phyloP scores from a whole-genome alignment of 2,113 vertebrate species.

The Cyanoderma ruficeps region DNA sequence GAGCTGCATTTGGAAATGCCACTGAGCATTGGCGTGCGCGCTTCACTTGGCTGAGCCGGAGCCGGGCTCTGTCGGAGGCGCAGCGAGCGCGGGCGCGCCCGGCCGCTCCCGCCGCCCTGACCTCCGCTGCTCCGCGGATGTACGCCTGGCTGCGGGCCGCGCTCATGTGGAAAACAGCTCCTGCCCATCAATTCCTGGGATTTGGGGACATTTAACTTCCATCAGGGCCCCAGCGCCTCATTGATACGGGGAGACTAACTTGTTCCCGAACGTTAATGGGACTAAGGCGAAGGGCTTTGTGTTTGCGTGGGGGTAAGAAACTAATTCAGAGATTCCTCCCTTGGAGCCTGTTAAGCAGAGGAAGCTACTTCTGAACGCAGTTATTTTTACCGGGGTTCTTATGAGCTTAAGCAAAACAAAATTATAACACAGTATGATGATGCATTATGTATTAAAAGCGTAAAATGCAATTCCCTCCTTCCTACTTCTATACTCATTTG shows the following conservation, averaged over 20 bases:
- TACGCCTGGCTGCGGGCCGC: slow-evolving; percentile 69
- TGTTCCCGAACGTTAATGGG: slow-evolving; percentile 64
- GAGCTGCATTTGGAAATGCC: slow-evolving; percentile 92
- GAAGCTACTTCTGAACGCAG: slow-evolving; percentile 16
- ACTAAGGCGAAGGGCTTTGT: slow-evolving; percentile 24
- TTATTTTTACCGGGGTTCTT: slow-evolving; percentile 68
- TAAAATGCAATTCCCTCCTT: background rate
- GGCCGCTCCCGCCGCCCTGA: slow-evolving; percentile 73
- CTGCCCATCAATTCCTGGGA: slow-evolving; percentile 77
- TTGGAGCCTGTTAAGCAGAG: slow-evolving; percentile 43
- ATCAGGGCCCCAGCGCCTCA: slow-evolving; percentile 66
- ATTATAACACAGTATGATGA: slow-evolving; percentile 52
- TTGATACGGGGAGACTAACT: slow-evolving; percentile 71
- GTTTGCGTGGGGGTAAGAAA: background rate
- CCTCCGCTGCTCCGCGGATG: slow-evolving; percentile 76
- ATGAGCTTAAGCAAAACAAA: slow-evolving; percentile 72
- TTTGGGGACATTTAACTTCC: slow-evolving; percentile 80
- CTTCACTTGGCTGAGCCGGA: slow-evolving; percentile 84
- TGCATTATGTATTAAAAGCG: slow-evolving; percentile 1
- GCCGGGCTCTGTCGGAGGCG: slow-evolving; percentile 79
- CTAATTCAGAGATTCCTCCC: slow-evolving; percentile 57
- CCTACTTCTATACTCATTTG: background rate
- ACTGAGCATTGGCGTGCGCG: slow-evolving; percentile 90
- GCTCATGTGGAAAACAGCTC: slow-evolving; percentile 81
- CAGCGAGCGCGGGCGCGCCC: slow-evolving; percentile 74